Evolutionary conservation across 2,888 invertebrate genomes (phyloP).

Genomic region (Dasysyrphus tricinctus): DNA sequence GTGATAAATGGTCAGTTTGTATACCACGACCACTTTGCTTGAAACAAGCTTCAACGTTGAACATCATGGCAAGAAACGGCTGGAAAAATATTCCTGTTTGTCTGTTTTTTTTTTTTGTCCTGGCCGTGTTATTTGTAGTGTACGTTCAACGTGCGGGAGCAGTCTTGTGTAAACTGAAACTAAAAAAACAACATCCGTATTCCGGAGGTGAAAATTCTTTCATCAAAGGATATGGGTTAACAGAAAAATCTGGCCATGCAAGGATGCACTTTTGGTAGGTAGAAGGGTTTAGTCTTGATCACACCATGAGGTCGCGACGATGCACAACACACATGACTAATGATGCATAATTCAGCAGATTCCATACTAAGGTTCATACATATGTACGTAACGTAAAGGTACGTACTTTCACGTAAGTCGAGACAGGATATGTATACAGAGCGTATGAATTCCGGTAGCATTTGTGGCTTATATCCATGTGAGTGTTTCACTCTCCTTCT

Average conservation of each 20-base stretch:
- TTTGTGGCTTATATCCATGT: conserved; percentile 29
- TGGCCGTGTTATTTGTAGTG: conserved; percentile 26
- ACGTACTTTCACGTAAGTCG: background rate
- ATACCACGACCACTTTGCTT: conserved; percentile 33
- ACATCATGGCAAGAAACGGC: conserved; percentile 44
- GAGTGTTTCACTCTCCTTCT: background rate
- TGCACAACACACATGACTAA: conserved; percentile 64
- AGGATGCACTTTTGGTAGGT: conserved; percentile 28
- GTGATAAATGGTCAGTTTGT: conserved; percentile 70
- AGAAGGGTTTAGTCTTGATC: conserved; percentile 32
- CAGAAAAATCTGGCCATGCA: conserved; percentile 28
- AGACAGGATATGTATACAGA: conserved; percentile 30
- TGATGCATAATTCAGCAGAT: conserved; percentile 65
- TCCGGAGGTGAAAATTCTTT: conserved; percentile 61
- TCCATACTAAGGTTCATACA: background rate
- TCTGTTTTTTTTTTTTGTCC: background rate
- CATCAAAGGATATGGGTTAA: conserved; percentile 46
- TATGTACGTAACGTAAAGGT: too few relatives aligned
- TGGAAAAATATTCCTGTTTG: conserved; percentile 32
- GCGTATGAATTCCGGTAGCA: background rate
- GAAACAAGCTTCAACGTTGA: conserved; percentile 4
- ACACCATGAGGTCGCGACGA: conserved; percentile 7
- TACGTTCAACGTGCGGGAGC: background rate
- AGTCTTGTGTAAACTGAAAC: conserved; percentile 43
- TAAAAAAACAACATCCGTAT: conserved; percentile 51